Evolutionary conservation across 2,113 vertebrate genomes (phyloP), one percentile per base, ranked within the genome.

Genomic region (Pteronura brasiliensis): DNA sequence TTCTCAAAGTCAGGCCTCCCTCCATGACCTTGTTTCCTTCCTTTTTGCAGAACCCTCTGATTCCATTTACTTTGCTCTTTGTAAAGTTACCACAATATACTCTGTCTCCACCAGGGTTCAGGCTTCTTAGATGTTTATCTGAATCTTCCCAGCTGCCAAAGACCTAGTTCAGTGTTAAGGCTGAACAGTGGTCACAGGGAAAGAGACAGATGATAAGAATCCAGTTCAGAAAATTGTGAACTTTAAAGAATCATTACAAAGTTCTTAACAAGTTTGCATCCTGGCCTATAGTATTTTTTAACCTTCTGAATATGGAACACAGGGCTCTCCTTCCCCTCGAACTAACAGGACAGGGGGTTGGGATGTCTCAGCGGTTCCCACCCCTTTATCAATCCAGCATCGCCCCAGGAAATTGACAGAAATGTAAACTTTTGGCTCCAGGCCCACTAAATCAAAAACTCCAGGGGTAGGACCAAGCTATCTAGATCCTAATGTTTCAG

Each of bases 401-500:
- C 18, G 12, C 49, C 57, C 39, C 55, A 71, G 59, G 69, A 84
- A 59, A 42, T 74, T 34, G 65, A 90, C 0, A 81, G 88, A 96
- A 92, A 96, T 67, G 25, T 57, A 77, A 39, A 87, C 29, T 52
- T 85, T 72, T 69, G 49, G 25, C 65, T 42, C 23, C 59, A 77
- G 27, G 81, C n/a, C 72, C 34, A n/a, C 81, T 77, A 93, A 97
- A 74, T 63, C 13, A 95, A 36, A 92, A 95, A 93, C 6, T 91
- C 27, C 7, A 34, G 42, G 21, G 18, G 2, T 86, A 65, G 15
- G 34, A 10, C 34, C 18, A 44, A 82, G 39, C 7, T 65, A 20
- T 17, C 36, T 76, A 36, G 55, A 7, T 47, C 65, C 7, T 90
- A n/a, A 83, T 34, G 21, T 36, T 74, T 82, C 27, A 55, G 88